Conservation (phyloP, 1,140 invertebrate genomes). For the Oscheius sp. region DNA sequence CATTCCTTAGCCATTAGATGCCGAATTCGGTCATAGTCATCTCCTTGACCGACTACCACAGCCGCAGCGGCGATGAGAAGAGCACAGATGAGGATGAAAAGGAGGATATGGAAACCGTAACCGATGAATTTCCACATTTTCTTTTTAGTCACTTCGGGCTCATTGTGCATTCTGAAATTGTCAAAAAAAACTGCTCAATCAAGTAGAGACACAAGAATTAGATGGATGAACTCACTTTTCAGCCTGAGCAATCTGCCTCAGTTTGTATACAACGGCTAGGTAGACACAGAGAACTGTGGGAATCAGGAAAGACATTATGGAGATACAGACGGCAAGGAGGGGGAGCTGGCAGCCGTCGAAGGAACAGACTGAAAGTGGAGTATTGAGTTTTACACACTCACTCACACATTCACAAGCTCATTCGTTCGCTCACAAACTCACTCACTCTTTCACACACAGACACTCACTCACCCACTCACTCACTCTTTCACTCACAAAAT, state of each 20-base stretch:
- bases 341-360: slow-evolving; percentile 7
- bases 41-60: neutral
- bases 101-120: slow-evolving; percentile 13
- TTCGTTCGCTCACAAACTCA: too few relatives aligned
- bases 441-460: too few relatives aligned
- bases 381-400: neutral
- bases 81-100: slow-evolving; percentile 1
- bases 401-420: too few relatives aligned
- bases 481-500: too few relatives aligned
- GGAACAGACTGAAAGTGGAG: slow-evolving; percentile 18
- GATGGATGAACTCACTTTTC: slow-evolving; percentile 24
- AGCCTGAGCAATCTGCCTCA: slow-evolving; percentile 17
- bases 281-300: slow-evolving; percentile 13
- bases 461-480: too few relatives aligned
- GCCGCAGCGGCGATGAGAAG: neutral
- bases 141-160: slow-evolving; percentile 19
- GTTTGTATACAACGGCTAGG: slow-evolving; percentile 11
- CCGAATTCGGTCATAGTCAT: neutral
- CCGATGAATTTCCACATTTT: slow-evolving; percentile 17
- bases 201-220: neutral
- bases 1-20: slow-evolving; percentile 7
- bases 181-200: neutral
- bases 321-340: slow-evolving; percentile 9
- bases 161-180: slow-evolving; percentile 28
- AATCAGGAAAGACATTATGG: slow-evolving; percentile 12